Conservation (phyloP, 2,888 invertebrate genomes). For the Andrena praecox region DNA sequence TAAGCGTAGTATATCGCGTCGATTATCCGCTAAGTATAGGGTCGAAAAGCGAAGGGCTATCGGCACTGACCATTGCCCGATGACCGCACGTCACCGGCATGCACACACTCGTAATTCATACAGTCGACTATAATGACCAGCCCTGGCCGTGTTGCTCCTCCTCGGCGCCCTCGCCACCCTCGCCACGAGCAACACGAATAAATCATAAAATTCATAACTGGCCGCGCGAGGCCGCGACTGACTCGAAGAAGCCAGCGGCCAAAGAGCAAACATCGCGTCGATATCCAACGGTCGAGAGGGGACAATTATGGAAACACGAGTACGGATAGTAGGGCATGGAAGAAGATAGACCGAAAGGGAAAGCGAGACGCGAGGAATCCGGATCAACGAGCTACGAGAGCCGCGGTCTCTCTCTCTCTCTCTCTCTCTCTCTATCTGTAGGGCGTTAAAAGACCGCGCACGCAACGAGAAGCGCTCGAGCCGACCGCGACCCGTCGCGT, state of each 20-base stretch:
- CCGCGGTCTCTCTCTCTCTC: background rate
- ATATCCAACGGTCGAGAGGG: background rate
- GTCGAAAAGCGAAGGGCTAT: slow-evolving; percentile 69
- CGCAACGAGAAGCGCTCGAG: background rate
- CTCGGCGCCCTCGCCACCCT: slow-evolving; percentile 9
- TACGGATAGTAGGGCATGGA: background rate
- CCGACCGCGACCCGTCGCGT: background rate
- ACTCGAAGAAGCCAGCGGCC: slow-evolving; percentile 22
- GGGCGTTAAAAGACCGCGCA: background rate
- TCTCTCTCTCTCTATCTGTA: background rate
- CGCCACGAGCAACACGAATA: slow-evolving; percentile 74
- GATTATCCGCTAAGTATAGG: slow-evolving; percentile 83
- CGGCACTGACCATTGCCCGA: slow-evolving; percentile 77
- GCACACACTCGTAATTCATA: slow-evolving; percentile 80
- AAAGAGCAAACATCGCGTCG: slow-evolving; percentile 2
- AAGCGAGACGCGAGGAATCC: background rate
- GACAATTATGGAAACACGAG: background rate
- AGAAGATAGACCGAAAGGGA: background rate
- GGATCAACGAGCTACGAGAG: background rate
- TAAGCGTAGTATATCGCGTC: slow-evolving; percentile 83
- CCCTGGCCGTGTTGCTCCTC: slow-evolving; percentile 8
- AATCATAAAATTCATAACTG: slow-evolving; percentile 81
- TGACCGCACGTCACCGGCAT: slow-evolving; percentile 81
- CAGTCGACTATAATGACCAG: slow-evolving; percentile 69
- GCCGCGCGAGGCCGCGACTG: slow-evolving; percentile 25